Evolutionary conservation across 2,797 vertebrate species (phyloP), one percentile per base, ranked within the genome.

Genomic region (Leptatherina wallacei): DNA sequence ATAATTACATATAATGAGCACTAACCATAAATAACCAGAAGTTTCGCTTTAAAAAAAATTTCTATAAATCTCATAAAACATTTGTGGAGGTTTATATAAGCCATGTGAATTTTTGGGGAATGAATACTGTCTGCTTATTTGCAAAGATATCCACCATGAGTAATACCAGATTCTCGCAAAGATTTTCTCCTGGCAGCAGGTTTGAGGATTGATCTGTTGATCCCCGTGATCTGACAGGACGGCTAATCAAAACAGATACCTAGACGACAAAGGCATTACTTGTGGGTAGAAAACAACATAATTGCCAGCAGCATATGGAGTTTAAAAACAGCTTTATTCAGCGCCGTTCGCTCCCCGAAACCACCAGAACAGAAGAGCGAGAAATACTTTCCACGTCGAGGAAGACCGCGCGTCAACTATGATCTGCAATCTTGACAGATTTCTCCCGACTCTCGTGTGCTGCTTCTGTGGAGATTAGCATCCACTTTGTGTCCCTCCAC

Each of bases 201-300:
- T 57, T 69, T 36, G 14, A 12, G 63, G 85, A 89, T 84, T 84
- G 85, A 92, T 91, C 83, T 54, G 83, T 78, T 64, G 77, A 89
- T 89, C 83, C 78, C 60, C 0, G 7, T 12, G 71, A 73, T 75
- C 75, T 77, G 87, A 92, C 91, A 87, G 81, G 84, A 84, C 11
- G 81, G 74, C 87, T 89, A 87, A 93, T 89, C 81, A 75, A 81
- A 90, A 88, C 86, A 87, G 85, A 93, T 92, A 90, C 73, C 63
- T 80, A 24, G 78, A 86, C 73, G 85, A 86, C 79, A 83, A 80
- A 80, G 73, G 78, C 74, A 85, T 84, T 73, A 80, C 84, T 85
- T 81, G 84, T 42, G 82, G 83, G 61, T 33, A 82, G 83, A 86
- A 82, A 89, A 85, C 85, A 84, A 78, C 83, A 69, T 78, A 56